A percentile compares a stretch with the other conserved stretches of the same genome.
These are phyloP conservation scores for Phaethon lepturus DNA, from an alignment of 2,113 vertebrate species.

Conservation along the genomic window DNA sequence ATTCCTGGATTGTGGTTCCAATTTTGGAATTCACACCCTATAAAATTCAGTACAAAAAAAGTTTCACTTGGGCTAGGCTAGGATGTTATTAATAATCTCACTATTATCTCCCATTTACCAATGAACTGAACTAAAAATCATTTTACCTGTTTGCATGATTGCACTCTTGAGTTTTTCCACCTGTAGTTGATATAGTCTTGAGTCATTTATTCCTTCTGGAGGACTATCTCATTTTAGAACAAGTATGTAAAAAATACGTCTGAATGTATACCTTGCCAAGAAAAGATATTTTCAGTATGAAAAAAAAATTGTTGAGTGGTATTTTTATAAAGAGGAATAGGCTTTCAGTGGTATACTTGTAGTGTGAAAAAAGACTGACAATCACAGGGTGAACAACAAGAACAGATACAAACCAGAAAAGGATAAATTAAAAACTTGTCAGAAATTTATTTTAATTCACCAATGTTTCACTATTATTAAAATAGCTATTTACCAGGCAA, in stretches of 20 bases:
- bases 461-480: neutral
- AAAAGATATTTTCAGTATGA: neutral
- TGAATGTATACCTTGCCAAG: neutral
- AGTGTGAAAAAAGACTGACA: neutral
- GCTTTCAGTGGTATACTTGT: neutral
- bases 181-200: neutral
- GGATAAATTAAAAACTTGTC: neutral
- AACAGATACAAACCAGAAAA: neutral
- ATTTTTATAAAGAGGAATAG: neutral
- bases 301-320: neutral
- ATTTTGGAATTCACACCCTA: neutral
- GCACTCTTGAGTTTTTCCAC: neutral
- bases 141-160: neutral
- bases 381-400: neutral
- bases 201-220: neutral
- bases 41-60: neutral
- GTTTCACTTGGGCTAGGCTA: neutral
- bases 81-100: neutral
- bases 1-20: neutral
- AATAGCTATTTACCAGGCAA: neutral
- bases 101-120: neutral
- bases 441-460: neutral
- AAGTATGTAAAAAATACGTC: neutral
- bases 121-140: neutral
- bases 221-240: neutral